Evolutionary conservation across 2,113 vertebrate species (phyloP).

Genomic region (Motacilla tschutschensis): DNA sequence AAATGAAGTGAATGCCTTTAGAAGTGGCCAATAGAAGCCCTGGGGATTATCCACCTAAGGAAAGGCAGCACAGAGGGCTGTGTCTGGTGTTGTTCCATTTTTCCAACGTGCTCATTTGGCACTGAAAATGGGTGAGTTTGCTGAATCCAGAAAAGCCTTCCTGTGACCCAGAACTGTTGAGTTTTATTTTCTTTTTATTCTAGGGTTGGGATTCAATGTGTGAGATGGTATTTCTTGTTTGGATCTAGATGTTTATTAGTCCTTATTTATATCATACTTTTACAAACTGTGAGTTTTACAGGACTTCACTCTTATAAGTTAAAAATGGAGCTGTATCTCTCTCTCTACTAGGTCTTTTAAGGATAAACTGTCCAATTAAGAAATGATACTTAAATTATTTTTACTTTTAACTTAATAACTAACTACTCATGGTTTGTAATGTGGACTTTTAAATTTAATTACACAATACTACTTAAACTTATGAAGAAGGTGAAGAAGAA

Average conservation of each 20-base stretch:
- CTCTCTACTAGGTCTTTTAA: neutral
- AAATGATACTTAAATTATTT: neutral
- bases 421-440: neutral
- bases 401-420: neutral
- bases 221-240: neutral
- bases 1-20: neutral
- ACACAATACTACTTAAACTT: neutral
- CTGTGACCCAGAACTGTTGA: neutral
- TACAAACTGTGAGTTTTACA: neutral
- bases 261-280: neutral
- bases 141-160: neutral
- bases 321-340: neutral
- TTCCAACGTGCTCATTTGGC: neutral
- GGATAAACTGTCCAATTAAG: neutral
- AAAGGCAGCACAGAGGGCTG: neutral
- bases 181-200: neutral
- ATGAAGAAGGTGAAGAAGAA: neutral
- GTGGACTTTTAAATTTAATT: neutral
- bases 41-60: neutral
- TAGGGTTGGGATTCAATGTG: neutral
- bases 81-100: neutral
- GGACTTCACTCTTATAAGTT: neutral
- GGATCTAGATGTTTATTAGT: neutral
- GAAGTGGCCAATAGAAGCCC: neutral
- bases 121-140: neutral